Conservation (phyloP, 2,888 invertebrate species). For the Andrena marginata region DNA sequence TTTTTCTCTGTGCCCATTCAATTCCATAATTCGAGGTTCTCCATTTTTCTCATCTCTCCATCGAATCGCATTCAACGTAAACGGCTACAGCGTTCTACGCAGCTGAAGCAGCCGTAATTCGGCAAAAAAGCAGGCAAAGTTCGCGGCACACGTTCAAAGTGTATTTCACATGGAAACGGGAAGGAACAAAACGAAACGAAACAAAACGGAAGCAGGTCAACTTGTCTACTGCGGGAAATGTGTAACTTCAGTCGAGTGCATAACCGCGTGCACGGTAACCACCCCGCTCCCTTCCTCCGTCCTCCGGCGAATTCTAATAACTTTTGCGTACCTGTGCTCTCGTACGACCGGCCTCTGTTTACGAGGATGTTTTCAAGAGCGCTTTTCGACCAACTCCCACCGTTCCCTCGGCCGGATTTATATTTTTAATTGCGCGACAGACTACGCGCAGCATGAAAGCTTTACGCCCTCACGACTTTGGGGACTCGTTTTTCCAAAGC, state of each 20-base stretch:
- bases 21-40: not conserved
- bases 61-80: not conserved
- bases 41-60: not conserved
- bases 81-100: not conserved
- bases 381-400: conserved; percentile 15
- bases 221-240: conserved; percentile 20
- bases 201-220: conserved; percentile 32
- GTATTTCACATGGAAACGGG: not conserved
- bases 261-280: conserved; percentile 2
- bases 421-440: conserved; percentile 44
- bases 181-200: no score
- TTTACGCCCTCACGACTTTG: not conserved
- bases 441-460: not conserved
- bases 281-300: not conserved
- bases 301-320: conserved; percentile 21
- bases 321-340: conserved; percentile 15
- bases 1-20: not conserved
- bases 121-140: not conserved
- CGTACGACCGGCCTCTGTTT: not conserved
- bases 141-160: not conserved
- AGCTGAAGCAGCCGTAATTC: not conserved
- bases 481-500: conserved; percentile 11
- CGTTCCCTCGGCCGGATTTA: conserved; percentile 16
- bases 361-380: not conserved
- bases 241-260: conserved; percentile 38